Percentiles rank a stretch among this genome's conserved stretches.
Conservation (phyloP, 2,113 vertebrate species). For the Odobenus rosmarus region DNA sequence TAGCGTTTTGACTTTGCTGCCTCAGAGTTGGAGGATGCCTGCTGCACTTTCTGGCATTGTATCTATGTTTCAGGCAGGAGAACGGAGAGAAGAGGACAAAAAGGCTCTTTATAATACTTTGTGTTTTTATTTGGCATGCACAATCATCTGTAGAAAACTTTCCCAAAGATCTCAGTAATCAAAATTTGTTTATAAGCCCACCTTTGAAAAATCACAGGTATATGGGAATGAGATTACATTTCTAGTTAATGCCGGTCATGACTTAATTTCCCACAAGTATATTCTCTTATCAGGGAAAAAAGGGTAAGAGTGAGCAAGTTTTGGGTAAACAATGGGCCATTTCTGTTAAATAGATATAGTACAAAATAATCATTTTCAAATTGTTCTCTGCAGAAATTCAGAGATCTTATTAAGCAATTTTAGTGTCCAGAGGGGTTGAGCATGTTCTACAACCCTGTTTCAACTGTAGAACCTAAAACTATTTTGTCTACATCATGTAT, state of each 20-base stretch:
- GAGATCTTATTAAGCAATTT: neutral
- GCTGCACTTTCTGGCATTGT: neutral
- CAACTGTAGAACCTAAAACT: neutral
- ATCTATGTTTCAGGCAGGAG: neutral
- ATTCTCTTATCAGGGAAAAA: neutral
- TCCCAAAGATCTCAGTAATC: neutral
- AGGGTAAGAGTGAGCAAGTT: neutral
- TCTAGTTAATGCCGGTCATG: neutral
- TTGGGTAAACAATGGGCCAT: neutral
- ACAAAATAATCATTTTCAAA: neutral
- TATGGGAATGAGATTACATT: neutral
- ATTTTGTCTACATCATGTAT: neutral
- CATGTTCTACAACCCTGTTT: neutral
- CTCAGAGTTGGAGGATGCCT: neutral
- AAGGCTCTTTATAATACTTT: neutral
- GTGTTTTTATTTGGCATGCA: neutral
- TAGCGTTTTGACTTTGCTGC: neutral
- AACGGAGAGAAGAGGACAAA: neutral
- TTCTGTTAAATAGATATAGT: neutral
- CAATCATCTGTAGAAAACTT: neutral
- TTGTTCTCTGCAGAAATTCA: neutral
- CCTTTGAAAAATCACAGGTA: neutral
- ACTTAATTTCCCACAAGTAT: neutral
- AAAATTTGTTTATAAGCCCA: neutral
- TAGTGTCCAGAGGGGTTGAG: neutral